These are phyloP conservation scores for Onychomys arenicola DNA, from an alignment of 2,797 vertebrate species.

Conservation along the genomic window DNA sequence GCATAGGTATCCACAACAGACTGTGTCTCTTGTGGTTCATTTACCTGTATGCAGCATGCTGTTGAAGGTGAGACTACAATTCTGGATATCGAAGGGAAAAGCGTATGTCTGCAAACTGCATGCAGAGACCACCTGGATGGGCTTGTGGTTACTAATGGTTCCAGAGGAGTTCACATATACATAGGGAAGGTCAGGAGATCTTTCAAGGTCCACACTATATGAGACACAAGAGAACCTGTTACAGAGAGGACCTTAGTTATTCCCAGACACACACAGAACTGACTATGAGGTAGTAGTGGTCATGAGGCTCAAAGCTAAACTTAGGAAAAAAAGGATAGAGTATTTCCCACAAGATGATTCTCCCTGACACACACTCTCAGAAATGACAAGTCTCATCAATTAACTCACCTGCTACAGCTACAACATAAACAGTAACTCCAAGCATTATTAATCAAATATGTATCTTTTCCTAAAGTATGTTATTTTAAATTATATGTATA, in stretches of 20 bases:
- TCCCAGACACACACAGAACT: not conserved
- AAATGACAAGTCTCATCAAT: not conserved
- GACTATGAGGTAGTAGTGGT: not conserved
- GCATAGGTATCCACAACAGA: not conserved
- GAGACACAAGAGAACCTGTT: constrained; percentile 59
- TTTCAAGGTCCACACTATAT: constrained; percentile 89
- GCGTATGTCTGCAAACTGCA: constrained; percentile 92
- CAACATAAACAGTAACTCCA: not conserved
- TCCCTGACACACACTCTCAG: not conserved
- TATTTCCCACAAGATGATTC: constrained; percentile 21
- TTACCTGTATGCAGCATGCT: constrained; percentile 94
- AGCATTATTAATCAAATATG: constrained; percentile 22
- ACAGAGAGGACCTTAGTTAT: not conserved
- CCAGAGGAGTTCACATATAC: constrained; percentile 94
- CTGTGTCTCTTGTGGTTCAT: constrained; percentile 70
- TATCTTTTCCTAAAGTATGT: not conserved
- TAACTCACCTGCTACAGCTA: not conserved
- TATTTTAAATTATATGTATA: not conserved
- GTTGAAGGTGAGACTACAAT: constrained; percentile 93
- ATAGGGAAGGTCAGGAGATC: constrained; percentile 89
- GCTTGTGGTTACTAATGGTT: constrained; percentile 90
- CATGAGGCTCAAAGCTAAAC: not conserved
- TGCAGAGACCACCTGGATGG: constrained; percentile 92
- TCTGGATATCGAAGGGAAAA: constrained; percentile 94
- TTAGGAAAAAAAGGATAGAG: not conserved